A percentile compares a stretch with the other conserved stretches of the same genome.
Conservation (phyloP, 2,888 invertebrate genomes). For the Notodonta ziczac region DNA sequence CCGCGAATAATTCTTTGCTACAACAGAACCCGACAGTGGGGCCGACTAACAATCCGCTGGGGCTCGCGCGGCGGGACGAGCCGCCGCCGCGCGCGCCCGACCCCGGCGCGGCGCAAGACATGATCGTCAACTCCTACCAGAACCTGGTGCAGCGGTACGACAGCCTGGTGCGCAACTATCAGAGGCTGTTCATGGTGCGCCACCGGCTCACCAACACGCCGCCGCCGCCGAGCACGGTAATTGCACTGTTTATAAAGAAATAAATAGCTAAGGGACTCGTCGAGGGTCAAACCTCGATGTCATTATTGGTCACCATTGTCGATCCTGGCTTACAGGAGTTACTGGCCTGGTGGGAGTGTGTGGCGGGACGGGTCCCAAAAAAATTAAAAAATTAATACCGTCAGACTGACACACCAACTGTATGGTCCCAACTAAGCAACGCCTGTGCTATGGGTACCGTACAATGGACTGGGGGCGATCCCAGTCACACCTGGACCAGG, state of each 20-base stretch:
- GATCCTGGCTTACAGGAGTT: no score
- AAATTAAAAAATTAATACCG: no score
- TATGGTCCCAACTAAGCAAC: no score
- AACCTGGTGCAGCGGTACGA: conserved; percentile 80
- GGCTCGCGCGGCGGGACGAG: conserved; percentile 51
- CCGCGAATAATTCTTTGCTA: conserved; percentile 47
- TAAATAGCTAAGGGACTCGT: no score
- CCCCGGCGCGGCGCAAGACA: conserved; percentile 64
- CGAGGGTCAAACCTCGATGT: no score
- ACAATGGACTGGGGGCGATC: no score
- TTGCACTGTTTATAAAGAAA: conserved; percentile 10
- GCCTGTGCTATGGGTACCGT: no score
- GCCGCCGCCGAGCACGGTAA: conserved; percentile 73
- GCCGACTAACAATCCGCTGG: conserved; percentile 52
- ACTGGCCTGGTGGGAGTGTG: no score
- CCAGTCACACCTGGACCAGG: no score
- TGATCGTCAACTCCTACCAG: conserved; percentile 79
- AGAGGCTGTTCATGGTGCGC: conserved; percentile 78
- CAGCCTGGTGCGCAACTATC: conserved; percentile 79
- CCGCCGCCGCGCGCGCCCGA: conserved; percentile 48
- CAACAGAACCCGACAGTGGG: conserved; percentile 53
- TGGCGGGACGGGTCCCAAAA: no score
- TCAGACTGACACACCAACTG: no score
- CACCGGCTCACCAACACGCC: conserved; percentile 71
- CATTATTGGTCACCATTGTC: no score